Evolutionary conservation across 2,113 vertebrate species (phyloP).

Genomic region (Bagarius yarrelli): DNA sequence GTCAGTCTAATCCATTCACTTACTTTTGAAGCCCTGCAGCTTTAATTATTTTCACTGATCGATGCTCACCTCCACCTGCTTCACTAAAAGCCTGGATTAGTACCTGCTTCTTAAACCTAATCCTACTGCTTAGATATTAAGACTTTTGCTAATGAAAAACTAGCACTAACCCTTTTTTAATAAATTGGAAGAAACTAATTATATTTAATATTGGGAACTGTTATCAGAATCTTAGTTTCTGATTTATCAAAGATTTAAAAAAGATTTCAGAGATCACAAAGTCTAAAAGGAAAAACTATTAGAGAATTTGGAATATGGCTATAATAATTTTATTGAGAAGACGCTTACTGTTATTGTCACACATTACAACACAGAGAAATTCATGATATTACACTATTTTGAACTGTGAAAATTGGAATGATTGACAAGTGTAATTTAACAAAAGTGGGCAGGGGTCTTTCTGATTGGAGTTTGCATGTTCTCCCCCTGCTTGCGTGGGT

Average conservation of each 20-base stretch:
- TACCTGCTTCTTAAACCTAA: neutral
- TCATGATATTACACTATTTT: too few relatives aligned
- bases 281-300: neutral
- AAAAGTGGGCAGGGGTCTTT: too few relatives aligned
- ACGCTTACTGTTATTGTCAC: too few relatives aligned
- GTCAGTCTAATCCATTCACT: constrained; percentile 13
- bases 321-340: too few relatives aligned
- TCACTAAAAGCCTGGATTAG: neutral
- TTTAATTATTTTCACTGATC: constrained; percentile 9
- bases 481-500: too few relatives aligned
- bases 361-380: too few relatives aligned
- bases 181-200: neutral
- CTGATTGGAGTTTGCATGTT: too few relatives aligned
- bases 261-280: neutral
- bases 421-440: too few relatives aligned
- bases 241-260: neutral
- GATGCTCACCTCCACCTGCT: constrained; percentile 6
- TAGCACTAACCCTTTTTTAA: neutral
- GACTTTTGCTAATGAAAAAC: neutral
- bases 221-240: neutral
- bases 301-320: too few relatives aligned
- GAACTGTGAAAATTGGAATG: too few relatives aligned
- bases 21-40: neutral
- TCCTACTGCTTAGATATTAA: neutral
- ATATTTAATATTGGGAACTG: neutral